Conservation (phyloP, 1,140 invertebrate genomes). For the Proctacanthus coquilletti region DNA sequence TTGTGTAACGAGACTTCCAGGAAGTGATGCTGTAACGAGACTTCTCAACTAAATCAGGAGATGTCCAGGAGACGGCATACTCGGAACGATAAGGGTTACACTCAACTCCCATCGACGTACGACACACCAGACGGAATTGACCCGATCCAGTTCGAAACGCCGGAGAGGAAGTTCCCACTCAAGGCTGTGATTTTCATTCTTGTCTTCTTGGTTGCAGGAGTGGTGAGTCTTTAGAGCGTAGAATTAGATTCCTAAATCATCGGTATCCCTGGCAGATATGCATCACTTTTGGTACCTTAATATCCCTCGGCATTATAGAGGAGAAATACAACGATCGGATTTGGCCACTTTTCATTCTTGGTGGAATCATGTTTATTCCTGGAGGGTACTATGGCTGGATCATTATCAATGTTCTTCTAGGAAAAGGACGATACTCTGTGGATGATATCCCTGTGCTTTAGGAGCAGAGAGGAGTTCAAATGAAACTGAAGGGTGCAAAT, state of each 20-base stretch:
- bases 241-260: background rate
- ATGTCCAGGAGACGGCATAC: no score
- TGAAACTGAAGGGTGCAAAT: no score
- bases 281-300: constrained; percentile 5
- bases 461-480: no score
- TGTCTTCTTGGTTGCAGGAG: constrained; percentile 7
- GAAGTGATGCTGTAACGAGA: no score
- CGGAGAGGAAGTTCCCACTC: constrained; percentile 5
- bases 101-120: no score
- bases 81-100: no score
- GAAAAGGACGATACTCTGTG: constrained; percentile 6
- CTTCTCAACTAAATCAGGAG: no score
- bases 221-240: constrained; percentile 3
- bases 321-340: constrained; percentile 8
- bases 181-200: constrained; percentile 8
- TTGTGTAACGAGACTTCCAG: no score
- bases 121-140: constrained; percentile 5
- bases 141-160: constrained; percentile 5
- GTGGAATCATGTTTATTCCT: constrained; percentile 9
- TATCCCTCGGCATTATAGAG: constrained; percentile 4
- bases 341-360: constrained; percentile 8
- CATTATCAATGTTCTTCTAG: constrained; percentile 6
- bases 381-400: constrained; percentile 11
- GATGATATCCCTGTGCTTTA: constrained; percentile 9
- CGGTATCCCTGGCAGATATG: constrained; percentile 2